Base-by-base conservation (phyloP, 2,888 invertebrate species). In the Tryphoninae sp. region DNA sequence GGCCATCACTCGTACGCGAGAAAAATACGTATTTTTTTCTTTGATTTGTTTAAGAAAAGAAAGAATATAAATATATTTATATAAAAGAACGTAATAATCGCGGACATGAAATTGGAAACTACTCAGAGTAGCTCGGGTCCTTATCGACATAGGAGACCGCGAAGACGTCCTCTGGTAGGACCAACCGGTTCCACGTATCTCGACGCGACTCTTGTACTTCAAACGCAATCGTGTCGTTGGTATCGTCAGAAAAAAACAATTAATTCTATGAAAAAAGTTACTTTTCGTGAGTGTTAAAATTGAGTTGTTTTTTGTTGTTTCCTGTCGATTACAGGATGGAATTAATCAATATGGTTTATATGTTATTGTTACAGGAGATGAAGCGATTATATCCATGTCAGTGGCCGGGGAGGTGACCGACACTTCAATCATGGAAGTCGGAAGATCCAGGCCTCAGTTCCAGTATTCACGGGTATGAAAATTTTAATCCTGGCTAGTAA, bases 371-470 rank as follows among this genome's bases (percentile, higher is more conserved):
- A 8, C 85, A 93, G 93, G 92, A 88, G 93, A 93, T 89, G 93
- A 93, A 88, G 93, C 93, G 84, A 91, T 93, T 84, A 92, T 92
- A 87, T 92, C 92, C 8, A 92, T 93, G 92, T 93, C 92, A 80
- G 90, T 93, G 84, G 91, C 92, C 53, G 92, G 92, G 78, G 91
- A 92, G 87, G 89, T 92, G 86, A 92, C 92, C 80, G 91, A 92
- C 86, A 87, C 89, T 84, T 91, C 91, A 71, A 91, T 91, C 81
- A 87, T 92, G 86, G 91, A 91, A 88, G 87, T 92, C 67, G 92
- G 91, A 71, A 90, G 91, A 83, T 90, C 91, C 76, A 90, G 91
- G 85, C 92, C 92, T 82, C 91, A 92, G 73, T 92, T 89, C 81
- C 92, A 92, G 80, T 92, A 92, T 86, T 89, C 90, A 58, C 89